Conservation (phyloP, 37 sponge, comb jelly and placozoan species). For the Chondrosia reniformis region DNA sequence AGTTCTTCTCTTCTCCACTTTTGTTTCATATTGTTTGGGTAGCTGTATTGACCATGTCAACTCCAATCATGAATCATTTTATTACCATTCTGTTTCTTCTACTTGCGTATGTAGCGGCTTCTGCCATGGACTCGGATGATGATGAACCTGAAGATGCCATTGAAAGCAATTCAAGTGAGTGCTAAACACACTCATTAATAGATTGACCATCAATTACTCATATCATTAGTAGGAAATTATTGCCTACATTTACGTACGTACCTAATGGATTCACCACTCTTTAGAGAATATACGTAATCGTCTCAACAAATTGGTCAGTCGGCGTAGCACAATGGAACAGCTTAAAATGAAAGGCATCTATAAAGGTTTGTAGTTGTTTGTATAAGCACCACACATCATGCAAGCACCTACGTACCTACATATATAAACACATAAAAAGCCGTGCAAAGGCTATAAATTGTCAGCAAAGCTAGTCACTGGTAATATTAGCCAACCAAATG, state of each 20-base stretch:
- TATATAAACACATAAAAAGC: no score
- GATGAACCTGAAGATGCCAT: no score
- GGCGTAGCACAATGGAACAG: constrained; percentile 12
- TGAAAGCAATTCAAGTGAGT: neutral
- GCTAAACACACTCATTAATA: neutral
- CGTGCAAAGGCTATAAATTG: no score
- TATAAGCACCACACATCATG: no score
- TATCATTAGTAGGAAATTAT: no score
- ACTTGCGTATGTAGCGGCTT: neutral
- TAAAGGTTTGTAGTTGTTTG: constrained; percentile 5
- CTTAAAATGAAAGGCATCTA: constrained; percentile 14
- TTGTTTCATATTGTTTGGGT: neutral
- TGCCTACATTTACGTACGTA: neutral
- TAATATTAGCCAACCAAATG: no score
- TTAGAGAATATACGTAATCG: neutral
- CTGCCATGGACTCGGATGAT: constrained; percentile 7
- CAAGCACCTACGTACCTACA: no score
- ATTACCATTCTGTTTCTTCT: neutral
- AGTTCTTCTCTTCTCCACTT: neutral
- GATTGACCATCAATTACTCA: no score
- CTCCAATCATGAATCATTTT: neutral
- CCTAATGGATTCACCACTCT: no score
- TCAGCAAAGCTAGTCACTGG: no score
- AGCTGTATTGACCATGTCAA: no score
- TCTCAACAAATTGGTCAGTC: constrained; percentile 13